Base-by-base conservation (phyloP, 2,888 invertebrate species). In the Microplitis deprimator region DNA sequence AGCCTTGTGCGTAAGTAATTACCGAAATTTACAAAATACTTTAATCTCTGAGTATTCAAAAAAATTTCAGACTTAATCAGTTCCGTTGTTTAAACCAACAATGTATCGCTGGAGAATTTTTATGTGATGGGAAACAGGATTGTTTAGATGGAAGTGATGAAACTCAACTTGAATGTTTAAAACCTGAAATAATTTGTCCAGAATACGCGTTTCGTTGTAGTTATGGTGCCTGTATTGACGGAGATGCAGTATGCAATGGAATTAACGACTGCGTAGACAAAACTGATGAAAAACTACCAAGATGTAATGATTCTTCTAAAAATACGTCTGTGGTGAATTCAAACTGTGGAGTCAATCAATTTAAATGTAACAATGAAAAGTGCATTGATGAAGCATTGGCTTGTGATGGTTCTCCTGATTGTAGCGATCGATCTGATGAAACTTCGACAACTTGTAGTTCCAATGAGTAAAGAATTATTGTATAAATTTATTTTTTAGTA, bases 221-320 rank as follows among this genome's bases (percentile, higher is more conserved):
- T 0, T 93, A 93, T 82, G 93, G 93, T 1, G 93, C 92, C 0
- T 94, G 94, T 80, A 91, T 93, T 0, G 92, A 93, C 81, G 91
- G 91, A 1, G 91, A 91, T 20, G 87, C 91, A 0, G 88, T 90
- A 68, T 94, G 94, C 80, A 91, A 92, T 81, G 91, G 91, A 0
- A 79, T 87, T 6, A 80, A 85, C 68, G 90, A 92, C 75, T 92
- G 92, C 80, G 82, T 88, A 5, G 92, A 92, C 78, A 89, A 88
- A 59, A 92, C 92, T 4, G 92, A 92, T 83, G 92, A 92, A 81
- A 83, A 79, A 8, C 73, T 83, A 8, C 76, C 86, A 0, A 81
- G 76, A 67, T 90, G 90, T 75, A 4, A 29, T 29, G 76, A 6
- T 77, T 16, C 6, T 8, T 13, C 2, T 4, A 61, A 67, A 1